These are phyloP conservation scores for Megalops atlanticus DNA, from an alignment of 2,113 vertebrate species.

Conservation along the genomic window DNA sequence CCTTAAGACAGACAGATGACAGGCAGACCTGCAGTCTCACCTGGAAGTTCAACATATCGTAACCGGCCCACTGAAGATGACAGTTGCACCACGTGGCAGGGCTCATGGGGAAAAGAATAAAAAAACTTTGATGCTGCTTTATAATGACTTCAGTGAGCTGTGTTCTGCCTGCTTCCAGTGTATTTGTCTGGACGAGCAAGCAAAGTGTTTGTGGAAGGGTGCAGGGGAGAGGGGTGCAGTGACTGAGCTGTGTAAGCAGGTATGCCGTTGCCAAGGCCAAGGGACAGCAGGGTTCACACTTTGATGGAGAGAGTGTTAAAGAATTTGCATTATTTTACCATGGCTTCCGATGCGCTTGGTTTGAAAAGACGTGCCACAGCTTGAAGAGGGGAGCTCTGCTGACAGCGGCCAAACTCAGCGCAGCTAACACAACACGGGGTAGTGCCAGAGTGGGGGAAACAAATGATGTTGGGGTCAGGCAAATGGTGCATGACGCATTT, in stretches of 20 bases:
- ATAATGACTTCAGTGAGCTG: no score
- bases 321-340: conserved; percentile 21
- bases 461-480: conserved; percentile 36
- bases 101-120: no score
- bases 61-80: no score
- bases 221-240: background rate
- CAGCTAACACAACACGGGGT: conserved; percentile 30
- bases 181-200: background rate
- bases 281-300: background rate
- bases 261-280: background rate
- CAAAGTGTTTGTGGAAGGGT: background rate
- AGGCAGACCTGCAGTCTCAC: no score
- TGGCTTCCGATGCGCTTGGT: conserved; percentile 30
- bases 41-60: no score
- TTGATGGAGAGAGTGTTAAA: background rate
- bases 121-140: no score
- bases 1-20: no score
- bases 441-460: conserved; percentile 22
- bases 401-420: conserved; percentile 20
- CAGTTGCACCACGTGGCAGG: no score
- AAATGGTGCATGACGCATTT: conserved; percentile 29
- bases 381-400: conserved; percentile 36
- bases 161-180: no score
- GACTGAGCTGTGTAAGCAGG: background rate
- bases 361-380: conserved; percentile 43